Conservation (phyloP, 2,888 invertebrate species). For the Himalopsyche japonica region DNA sequence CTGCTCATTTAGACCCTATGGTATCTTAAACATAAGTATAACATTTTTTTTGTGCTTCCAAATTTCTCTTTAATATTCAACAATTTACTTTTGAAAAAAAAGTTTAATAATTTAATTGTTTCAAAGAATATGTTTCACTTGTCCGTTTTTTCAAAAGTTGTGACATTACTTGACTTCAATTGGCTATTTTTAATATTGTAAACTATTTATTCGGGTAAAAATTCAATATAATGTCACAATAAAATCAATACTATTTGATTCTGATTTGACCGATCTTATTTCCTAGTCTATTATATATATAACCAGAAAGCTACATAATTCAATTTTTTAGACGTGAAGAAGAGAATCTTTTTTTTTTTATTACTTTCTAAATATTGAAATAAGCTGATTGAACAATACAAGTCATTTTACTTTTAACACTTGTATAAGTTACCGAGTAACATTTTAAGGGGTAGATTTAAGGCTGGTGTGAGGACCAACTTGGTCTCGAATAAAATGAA, state of each 20-base stretch:
- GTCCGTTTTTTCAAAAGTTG: not conserved
- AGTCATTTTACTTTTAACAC: not conserved
- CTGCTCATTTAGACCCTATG: not conserved
- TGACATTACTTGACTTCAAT: not conserved
- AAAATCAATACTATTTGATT: no score
- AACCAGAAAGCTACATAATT: no score
- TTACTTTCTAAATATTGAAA: not conserved
- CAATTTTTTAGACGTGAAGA: no score
- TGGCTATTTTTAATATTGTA: not conserved
- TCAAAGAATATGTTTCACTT: not conserved
- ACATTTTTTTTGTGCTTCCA: not conserved
- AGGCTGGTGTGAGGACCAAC: conserved; percentile 38
- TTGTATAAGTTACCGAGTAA: not conserved
- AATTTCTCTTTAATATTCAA: no score
- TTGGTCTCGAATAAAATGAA: conserved; percentile 21
- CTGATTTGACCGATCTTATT: no score
- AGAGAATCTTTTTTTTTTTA: no score
- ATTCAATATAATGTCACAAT: no score
- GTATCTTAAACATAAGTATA: not conserved
- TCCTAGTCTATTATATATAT: no score
- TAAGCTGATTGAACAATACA: not conserved
- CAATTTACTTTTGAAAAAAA: no score
- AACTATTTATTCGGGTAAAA: no score
- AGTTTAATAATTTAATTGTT: no score
- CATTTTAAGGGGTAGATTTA: conserved; percentile 7